Evolutionary conservation across 2,113 vertebrate genomes (phyloP).

Genomic region (Thinocorus orbignyianus): DNA sequence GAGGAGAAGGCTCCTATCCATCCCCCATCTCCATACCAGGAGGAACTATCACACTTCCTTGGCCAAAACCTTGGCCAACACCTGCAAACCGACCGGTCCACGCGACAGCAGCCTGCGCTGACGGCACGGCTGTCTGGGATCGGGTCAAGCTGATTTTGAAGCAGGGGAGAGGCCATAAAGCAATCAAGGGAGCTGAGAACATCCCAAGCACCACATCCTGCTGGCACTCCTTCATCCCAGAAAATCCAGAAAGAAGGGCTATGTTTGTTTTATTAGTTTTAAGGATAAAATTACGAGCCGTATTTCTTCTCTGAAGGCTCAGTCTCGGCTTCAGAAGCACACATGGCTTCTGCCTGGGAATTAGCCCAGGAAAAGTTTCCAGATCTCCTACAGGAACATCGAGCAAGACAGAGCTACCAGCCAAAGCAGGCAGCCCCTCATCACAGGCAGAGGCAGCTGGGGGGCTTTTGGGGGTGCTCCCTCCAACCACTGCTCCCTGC

Average conservation of each 20-base stretch:
- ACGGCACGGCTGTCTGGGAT: background rate
- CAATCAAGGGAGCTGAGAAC: background rate
- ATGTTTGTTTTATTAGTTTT: background rate
- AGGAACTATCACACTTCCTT: background rate
- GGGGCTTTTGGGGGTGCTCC: background rate
- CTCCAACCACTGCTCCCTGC: background rate
- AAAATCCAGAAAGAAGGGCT: background rate
- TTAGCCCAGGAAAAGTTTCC: background rate
- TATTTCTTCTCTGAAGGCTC: fast-evolving
- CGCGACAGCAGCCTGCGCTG: background rate
- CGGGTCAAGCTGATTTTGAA: background rate
- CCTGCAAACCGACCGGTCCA: background rate
- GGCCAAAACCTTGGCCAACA: constrained; percentile 6
- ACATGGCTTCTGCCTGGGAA: background rate
- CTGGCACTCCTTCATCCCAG: background rate
- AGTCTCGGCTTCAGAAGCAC: background rate
- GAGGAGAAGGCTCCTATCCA: constrained; percentile 17
- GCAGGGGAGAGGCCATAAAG: background rate
- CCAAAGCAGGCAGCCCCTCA: background rate
- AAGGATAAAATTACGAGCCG: background rate
- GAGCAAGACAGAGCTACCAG: background rate
- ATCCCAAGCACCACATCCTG: background rate
- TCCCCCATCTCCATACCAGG: constrained; percentile 13
- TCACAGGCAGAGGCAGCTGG: fast-evolving
- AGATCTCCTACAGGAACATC: fast-evolving